A percentile compares a stretch with the other conserved stretches of the same genome.
Conservation (phyloP, 2,113 vertebrate genomes). For the Entosphenus tridentatus region DNA sequence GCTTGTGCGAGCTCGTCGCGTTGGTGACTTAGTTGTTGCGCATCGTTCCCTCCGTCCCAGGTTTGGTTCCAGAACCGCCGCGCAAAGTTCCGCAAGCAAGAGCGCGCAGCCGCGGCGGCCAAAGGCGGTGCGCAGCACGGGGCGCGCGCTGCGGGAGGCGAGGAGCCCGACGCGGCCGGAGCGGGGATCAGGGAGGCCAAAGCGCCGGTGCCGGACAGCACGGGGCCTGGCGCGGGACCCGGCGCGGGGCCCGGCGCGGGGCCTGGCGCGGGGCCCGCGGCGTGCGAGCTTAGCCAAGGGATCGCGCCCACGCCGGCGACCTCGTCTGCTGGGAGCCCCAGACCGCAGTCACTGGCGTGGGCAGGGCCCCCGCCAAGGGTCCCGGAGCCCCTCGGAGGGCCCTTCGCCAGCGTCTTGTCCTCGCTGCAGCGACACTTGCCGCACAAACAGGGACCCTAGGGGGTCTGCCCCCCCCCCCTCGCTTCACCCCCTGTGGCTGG, state of each 20-base stretch:
- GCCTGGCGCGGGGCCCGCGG: constrained; percentile 29
- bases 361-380: constrained; percentile 58
- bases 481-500: too few relatives aligned
- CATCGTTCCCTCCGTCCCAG: constrained; percentile 20
- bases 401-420: constrained; percentile 73
- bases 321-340: constrained; percentile 29
- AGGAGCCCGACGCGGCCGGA: constrained; percentile 51
- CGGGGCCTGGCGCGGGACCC: constrained; percentile 28
- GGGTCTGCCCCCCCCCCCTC: too few relatives aligned
- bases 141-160: constrained; percentile 19
- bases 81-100: constrained; percentile 82
- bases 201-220: constrained; percentile 85
- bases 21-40: too few relatives aligned
- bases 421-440: constrained; percentile 33
- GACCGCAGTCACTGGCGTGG: constrained; percentile 39
- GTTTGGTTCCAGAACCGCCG: constrained; percentile 93
- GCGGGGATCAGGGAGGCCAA: constrained; percentile 84
- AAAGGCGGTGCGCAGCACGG: constrained; percentile 13
- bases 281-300: constrained; percentile 45
- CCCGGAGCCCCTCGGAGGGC: constrained; percentile 58
- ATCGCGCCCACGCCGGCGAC: constrained; percentile 46
- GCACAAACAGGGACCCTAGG: too few relatives aligned
- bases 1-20: too few relatives aligned
- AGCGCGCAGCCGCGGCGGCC: constrained; percentile 64
- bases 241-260: constrained; percentile 45